Percentiles rank a stretch among this genome's conserved stretches.
Conservation (phyloP, 2,113 vertebrate species). For the Ceyx cyanopectus region DNA sequence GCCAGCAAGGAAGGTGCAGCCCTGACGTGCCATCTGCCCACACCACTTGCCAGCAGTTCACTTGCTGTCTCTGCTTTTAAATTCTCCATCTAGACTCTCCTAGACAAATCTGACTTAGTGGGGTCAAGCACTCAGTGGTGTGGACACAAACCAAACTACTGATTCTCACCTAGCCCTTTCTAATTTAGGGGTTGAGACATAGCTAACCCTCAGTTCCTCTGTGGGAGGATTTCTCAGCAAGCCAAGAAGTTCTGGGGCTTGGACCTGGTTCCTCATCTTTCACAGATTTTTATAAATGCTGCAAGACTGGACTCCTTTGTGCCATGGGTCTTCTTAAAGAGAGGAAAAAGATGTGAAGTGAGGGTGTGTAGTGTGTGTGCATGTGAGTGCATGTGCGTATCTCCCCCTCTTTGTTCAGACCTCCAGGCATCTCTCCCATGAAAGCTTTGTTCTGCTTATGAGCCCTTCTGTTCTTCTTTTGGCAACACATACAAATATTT, state of each 20-base stretch:
- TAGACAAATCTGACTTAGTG: background rate
- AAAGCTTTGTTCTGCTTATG: constrained; percentile 23
- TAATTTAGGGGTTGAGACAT: fast-evolving
- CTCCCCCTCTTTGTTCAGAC: background rate
- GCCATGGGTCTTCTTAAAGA: background rate
- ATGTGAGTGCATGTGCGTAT: background rate
- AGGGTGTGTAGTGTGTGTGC: background rate
- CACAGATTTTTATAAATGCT: background rate
- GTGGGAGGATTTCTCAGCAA: background rate
- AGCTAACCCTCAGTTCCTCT: fast-evolving
- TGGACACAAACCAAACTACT: background rate
- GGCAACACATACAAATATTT: constrained; percentile 37
- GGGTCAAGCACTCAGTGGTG: background rate
- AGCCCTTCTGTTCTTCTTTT: constrained; percentile 49
- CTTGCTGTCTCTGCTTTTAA: background rate
- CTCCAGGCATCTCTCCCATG: background rate
- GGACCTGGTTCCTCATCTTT: background rate
- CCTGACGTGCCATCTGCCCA: fast-evolving
- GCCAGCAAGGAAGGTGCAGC: fast-evolving
- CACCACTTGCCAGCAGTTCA: fast-evolving
- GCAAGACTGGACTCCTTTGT: background rate
- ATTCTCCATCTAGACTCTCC: background rate
- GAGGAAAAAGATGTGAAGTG: background rate
- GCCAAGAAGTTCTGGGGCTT: background rate
- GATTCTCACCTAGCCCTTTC: background rate